These are phyloP conservation scores for Glossophaga mutica DNA, from an alignment of 2,797 vertebrate genomes.

Conservation along the genomic window DNA sequence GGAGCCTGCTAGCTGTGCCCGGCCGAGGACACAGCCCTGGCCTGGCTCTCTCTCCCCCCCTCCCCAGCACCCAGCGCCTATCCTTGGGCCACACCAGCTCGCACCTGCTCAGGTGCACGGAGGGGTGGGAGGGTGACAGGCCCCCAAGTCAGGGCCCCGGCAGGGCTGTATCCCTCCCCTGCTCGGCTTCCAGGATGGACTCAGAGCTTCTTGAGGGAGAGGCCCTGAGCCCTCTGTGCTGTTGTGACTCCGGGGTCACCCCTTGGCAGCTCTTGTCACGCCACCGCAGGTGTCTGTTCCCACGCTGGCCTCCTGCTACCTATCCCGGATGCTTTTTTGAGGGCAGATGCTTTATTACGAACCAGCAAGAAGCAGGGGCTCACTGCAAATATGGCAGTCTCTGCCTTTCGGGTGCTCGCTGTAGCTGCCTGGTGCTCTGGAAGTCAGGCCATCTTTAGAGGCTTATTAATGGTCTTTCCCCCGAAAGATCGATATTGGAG, in stretches of 20 bases:
- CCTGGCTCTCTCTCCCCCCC: background rate
- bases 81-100: background rate
- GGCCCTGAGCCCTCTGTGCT: background rate
- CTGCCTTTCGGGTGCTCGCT: background rate
- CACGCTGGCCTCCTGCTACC: background rate
- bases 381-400: background rate
- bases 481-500: background rate
- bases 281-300: background rate
- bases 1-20: background rate
- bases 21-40: background rate
- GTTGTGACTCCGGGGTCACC: background rate
- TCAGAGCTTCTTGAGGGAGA: background rate
- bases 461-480: background rate
- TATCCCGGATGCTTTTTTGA: background rate
- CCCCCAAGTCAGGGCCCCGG: background rate
- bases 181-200: background rate
- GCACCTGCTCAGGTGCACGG: background rate
- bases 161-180: background rate
- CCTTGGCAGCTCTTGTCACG: fast-evolving
- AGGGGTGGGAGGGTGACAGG: background rate
- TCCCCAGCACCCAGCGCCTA: background rate
- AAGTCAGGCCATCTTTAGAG: background rate
- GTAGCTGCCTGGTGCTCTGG: background rate
- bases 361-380: background rate
- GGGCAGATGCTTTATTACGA: background rate